phyloP scores from a whole-genome alignment of 2,113 vertebrate species.

The Onychorhynchus coronatus region DNA sequence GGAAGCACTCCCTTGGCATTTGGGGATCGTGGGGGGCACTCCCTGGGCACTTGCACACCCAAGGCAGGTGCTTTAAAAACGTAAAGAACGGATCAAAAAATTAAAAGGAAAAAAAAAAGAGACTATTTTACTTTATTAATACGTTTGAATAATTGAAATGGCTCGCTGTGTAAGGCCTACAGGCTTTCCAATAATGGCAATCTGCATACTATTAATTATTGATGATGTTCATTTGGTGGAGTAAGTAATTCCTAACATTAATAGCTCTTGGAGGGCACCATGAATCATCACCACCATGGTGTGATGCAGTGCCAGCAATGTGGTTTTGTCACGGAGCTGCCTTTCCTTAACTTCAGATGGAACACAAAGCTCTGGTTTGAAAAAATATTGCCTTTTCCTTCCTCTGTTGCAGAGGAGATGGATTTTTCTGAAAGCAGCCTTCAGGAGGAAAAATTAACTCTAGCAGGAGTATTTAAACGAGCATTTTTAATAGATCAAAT shows the following conservation, averaged over 20 bases:
- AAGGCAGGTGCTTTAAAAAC: neutral
- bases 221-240: neutral
- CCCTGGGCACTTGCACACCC: neutral
- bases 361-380: neutral
- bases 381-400: neutral
- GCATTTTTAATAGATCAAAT: slow-evolving; percentile 51
- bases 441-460: neutral
- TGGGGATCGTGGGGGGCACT: neutral
- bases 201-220: slow-evolving; percentile 52
- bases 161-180: neutral
- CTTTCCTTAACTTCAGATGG: neutral
- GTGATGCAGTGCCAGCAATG: neutral
- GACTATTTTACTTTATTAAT: neutral
- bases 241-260: neutral
- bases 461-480: slow-evolving; percentile 26
- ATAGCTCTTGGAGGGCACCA: slow-evolving; percentile 8
- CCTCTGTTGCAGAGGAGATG: neutral
- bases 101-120: neutral
- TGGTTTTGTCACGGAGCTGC: neutral
- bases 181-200: neutral
- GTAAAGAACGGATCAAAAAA: neutral
- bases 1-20: neutral
- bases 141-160: neutral
- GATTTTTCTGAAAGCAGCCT: neutral
- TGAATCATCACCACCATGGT: neutral